phyloP scores from a whole-genome alignment of 2,113 vertebrate species.

The Climacteris rufus region DNA sequence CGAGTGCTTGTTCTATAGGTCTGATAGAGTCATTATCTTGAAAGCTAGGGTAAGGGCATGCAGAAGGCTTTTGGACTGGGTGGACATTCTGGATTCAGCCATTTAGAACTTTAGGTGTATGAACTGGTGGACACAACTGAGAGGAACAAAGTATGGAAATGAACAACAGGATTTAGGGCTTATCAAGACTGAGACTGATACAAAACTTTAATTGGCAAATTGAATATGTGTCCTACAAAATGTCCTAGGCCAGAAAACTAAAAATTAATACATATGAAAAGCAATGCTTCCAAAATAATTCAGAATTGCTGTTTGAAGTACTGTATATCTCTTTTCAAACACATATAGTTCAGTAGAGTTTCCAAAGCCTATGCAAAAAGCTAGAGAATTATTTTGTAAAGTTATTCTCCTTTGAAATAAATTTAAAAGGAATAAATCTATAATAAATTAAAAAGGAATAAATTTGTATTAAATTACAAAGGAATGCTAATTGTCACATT shows the following conservation, averaged over 20 bases:
- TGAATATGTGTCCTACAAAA: background rate
- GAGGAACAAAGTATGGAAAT: background rate
- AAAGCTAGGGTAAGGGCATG: background rate
- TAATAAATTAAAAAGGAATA: background rate
- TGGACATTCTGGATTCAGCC: background rate
- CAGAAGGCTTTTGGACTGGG: background rate
- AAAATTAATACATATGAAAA: background rate
- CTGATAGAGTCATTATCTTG: background rate
- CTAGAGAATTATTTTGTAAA: background rate
- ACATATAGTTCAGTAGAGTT: background rate
- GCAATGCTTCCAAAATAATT: background rate
- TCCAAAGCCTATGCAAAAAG: background rate
- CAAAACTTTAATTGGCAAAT: background rate
- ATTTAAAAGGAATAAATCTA: background rate
- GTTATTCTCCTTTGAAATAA: background rate
- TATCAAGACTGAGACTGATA: background rate
- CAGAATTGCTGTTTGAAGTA: slow-evolving; percentile 7
- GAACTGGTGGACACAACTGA: background rate
- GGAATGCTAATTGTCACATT: slow-evolving; percentile 36
- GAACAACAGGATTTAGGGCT: background rate
- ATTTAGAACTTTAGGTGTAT: background rate
- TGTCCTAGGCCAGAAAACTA: background rate
- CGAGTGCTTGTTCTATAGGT: background rate
- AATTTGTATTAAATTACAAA: slow-evolving; percentile 4
- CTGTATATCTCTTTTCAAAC: background rate